Conservation (phyloP, 2,113 vertebrate species). For the Prochilodus magdalenae region DNA sequence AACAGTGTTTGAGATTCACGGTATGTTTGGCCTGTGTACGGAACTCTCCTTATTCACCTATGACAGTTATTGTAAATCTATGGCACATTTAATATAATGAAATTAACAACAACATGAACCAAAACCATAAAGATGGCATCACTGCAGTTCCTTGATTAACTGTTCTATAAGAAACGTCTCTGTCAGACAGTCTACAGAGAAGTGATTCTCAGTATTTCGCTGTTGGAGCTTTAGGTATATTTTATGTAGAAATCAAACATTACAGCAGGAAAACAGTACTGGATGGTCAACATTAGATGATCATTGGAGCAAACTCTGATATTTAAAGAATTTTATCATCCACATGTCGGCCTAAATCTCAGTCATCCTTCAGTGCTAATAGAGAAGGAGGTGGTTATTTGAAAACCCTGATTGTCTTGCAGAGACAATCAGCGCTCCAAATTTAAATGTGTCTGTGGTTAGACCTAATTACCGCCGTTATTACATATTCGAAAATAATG, state of each 20-base stretch:
- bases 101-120: background rate
- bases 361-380: conserved; percentile 7
- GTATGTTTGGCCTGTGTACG: too few species aligned
- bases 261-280: background rate
- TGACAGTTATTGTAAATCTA: too few species aligned
- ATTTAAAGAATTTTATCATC: background rate
- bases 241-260: background rate
- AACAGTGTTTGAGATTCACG: too few species aligned
- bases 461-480: conserved; percentile 45
- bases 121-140: background rate
- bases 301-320: background rate
- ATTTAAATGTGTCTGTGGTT: conserved; percentile 40
- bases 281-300: background rate
- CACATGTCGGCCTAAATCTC: background rate
- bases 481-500: conserved; percentile 47
- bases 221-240: background rate
- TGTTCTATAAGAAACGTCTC: background rate
- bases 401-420: conserved; percentile 30
- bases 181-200: too few species aligned
- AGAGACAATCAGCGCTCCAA: conserved; percentile 30
- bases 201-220: background rate
- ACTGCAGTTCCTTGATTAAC: background rate
- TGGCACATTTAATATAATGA: background rate
- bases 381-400: conserved; percentile 1
- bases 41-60: too few species aligned